Evolutionary conservation across 2,797 vertebrate species (phyloP), one percentile per base, ranked within the genome.

Genomic region (Hippoglossus hippoglossus): DNA sequence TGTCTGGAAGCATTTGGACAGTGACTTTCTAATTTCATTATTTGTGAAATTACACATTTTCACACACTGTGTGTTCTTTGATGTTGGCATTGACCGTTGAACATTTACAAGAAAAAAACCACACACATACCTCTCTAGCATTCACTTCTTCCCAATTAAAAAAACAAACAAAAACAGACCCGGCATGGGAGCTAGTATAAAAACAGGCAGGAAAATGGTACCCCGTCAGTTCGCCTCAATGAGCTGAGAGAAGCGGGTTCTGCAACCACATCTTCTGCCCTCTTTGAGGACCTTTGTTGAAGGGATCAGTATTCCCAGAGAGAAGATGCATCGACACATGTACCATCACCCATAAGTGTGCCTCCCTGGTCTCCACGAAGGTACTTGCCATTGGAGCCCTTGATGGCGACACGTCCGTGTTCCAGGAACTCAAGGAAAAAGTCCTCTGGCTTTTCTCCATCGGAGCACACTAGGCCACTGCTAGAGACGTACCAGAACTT

Each of bases 341-440:
- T 91, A 0, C 94, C 95, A 10, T 98, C 96, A 0, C 96, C 96
- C 0, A 96, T 96, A 51, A 99, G 93, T 19, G 96, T 96, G 58
- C 98, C 98, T 0, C 97, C 96, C 8, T 96, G 96, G 83, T 98
- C 97, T 15, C 97, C 97, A 0, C 96, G 94, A 53, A 99, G 94
- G 88, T 99, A 99, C 87, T 95, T 95, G 67, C 95, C 96, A 0
- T 96, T 96, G 72, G 95, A 95, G 44, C 93, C 92, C 63, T 97
- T 97, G 89, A 99, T 97, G 77, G 95, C 97, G 34, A 98, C 67
- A 0, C 95, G 96, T 66, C 97, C 96, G 3, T 95, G 95, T 81
- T 96, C 97, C 39, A 94, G 91, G 81, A 99, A 96, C 91, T 99
- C 97, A 0, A 99, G 93, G 87, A 96, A 95, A 93, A 99, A 99